Evolutionary conservation across 2,797 vertebrate species (phyloP).

Genomic region (Sebastes diaconus): DNA sequence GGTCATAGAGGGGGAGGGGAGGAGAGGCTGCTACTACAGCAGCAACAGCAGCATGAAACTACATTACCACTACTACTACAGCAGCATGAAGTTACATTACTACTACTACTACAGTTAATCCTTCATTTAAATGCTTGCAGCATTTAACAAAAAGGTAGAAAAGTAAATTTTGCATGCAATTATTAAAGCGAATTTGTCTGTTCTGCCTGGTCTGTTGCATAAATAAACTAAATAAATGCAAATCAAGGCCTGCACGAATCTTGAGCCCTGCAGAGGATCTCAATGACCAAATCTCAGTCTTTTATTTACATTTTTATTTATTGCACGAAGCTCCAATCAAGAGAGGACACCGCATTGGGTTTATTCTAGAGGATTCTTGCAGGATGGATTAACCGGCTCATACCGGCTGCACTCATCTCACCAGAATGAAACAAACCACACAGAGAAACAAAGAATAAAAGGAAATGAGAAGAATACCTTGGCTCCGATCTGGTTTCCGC

Average conservation of each 20-base stretch:
- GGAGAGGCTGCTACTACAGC: conserved; percentile 1
- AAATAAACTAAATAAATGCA: neutral
- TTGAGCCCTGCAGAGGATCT: neutral
- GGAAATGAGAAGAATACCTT: conserved; percentile 68
- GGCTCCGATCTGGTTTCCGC: conserved; percentile 87
- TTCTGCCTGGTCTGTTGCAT: neutral
- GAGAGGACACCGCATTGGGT: neutral
- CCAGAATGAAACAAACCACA: neutral
- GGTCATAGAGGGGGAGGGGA: conserved; percentile 42
- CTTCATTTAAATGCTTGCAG: neutral
- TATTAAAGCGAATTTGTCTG: neutral
- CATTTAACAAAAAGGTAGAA: neutral
- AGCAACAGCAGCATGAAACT: neutral
- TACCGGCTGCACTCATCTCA: neutral
- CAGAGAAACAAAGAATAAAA: neutral
- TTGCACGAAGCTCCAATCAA: neutral
- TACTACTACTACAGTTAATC: conserved; percentile 1
- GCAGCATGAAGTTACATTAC: neutral
- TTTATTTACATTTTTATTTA: neutral
- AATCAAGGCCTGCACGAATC: neutral
- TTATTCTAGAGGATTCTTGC: conserved; percentile 58
- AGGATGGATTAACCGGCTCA: conserved; percentile 30
- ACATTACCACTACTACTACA: neutral
- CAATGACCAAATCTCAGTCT: neutral
- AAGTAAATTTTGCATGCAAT: neutral